Evolutionary conservation across 2,888 invertebrate species (phyloP).

Genomic region (Campoplex capitator): DNA sequence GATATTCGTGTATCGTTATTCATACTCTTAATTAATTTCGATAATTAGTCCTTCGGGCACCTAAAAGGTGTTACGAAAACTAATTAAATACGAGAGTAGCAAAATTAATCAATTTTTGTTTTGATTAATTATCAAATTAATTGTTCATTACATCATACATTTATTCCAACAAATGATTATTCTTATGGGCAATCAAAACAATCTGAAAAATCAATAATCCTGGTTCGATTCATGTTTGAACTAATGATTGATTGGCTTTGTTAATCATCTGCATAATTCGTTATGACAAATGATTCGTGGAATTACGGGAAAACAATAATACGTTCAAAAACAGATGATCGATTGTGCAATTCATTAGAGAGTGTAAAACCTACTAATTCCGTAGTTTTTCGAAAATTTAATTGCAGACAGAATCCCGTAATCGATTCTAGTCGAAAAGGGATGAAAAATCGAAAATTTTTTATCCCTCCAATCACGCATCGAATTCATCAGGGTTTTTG

Average conservation of each 20-base stretch:
- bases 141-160: neutral
- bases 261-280: no score
- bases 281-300: no score
- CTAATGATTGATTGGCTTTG: neutral
- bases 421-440: neutral
- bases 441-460: neutral
- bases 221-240: neutral
- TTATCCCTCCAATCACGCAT: neutral
- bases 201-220: neutral
- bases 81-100: neutral
- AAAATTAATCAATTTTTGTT: neutral
- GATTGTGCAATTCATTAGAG: neutral
- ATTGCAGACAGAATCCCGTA: neutral
- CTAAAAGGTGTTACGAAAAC: neutral
- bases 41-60: neutral
- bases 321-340: neutral
- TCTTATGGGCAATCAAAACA: neutral
- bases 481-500: neutral
- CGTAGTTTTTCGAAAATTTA: neutral
- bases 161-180: neutral
- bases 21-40: neutral
- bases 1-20: neutral
- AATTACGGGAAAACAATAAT: neutral
- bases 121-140: neutral
- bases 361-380: neutral